Conservation (phyloP, 1,140 invertebrate genomes). For the Solenopsis fugax region DNA sequence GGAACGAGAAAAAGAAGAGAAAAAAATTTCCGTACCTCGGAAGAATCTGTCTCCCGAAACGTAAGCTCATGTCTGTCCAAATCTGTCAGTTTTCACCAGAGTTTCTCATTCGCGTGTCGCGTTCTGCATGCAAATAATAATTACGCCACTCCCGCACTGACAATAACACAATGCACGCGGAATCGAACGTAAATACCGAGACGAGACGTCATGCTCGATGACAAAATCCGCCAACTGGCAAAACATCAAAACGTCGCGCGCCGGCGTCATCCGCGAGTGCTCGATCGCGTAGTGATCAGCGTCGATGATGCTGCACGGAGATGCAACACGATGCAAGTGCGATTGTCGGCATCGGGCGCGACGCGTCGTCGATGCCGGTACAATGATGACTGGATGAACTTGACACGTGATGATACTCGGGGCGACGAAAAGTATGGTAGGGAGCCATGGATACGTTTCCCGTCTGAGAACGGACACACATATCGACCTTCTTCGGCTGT, state of each 20-base stretch:
- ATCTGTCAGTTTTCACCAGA: background rate
- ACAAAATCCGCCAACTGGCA: constrained; percentile 8
- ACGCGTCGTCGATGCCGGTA: constrained; percentile 15
- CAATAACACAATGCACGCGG: background rate
- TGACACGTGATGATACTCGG: background rate
- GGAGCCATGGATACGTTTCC: background rate
- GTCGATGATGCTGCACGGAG: background rate
- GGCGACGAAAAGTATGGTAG: constrained; percentile 28
- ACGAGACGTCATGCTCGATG: constrained; percentile 9
- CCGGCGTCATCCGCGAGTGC: background rate
- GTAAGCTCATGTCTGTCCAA: constrained; percentile 27
- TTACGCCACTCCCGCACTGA: constrained; percentile 22
- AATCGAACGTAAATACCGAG: background rate
- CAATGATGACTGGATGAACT: constrained; percentile 43
- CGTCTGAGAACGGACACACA: background rate
- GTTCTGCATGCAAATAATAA: background rate
- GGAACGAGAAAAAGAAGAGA: background rate
- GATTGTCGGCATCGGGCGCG: background rate
- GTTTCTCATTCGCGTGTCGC: background rate
- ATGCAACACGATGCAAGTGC: background rate
- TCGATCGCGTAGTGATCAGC: background rate
- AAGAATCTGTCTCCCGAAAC: constrained; percentile 22
- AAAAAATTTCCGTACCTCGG: constrained; percentile 20
- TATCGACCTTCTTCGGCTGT: constrained; percentile 47
- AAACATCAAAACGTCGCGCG: constrained; percentile 23